These are phyloP conservation scores for Venturia canescens DNA, from an alignment of 1,140 invertebrate species.

Conservation along the genomic window DNA sequence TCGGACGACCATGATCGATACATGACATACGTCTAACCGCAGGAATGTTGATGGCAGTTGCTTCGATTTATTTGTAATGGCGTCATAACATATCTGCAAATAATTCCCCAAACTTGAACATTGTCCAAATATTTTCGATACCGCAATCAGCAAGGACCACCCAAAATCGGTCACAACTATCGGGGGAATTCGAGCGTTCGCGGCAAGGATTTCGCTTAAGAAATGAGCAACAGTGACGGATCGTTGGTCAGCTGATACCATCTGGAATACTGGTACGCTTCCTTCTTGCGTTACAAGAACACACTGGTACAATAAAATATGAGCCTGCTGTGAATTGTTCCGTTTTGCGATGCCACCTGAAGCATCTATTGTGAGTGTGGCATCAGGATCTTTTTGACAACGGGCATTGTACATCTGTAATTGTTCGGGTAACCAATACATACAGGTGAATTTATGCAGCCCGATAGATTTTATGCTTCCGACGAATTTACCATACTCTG, in stretches of 20 bases:
- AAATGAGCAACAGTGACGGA: slow-evolving; percentile 45
- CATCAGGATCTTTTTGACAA: slow-evolving; percentile 39
- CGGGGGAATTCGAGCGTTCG: slow-evolving; percentile 34
- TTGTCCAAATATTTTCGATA: slow-evolving; percentile 44
- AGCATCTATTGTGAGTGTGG: slow-evolving; percentile 49
- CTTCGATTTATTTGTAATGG: background rate
- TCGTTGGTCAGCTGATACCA: slow-evolving; percentile 49
- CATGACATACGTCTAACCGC: slow-evolving; percentile 46
- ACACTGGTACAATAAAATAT: slow-evolving; percentile 52
- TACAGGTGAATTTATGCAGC: slow-evolving; percentile 35
- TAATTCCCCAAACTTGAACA: slow-evolving; percentile 44
- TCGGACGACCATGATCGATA: slow-evolving; percentile 40
- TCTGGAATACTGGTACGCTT: slow-evolving; percentile 53
- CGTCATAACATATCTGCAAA: slow-evolving; percentile 48
- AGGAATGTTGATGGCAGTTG: slow-evolving; percentile 44
- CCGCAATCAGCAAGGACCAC: slow-evolving; percentile 45
- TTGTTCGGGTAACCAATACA: slow-evolving; percentile 41
- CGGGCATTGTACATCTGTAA: slow-evolving; percentile 50
- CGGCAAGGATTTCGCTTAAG: slow-evolving; percentile 42
- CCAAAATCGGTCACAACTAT: slow-evolving; percentile 48
- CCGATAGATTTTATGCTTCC: slow-evolving; percentile 37
- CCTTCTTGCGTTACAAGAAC: slow-evolving; percentile 44
- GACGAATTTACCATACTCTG: slow-evolving; percentile 20
- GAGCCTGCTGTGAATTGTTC: background rate
- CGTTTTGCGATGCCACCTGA: slow-evolving; percentile 47